Evolutionary conservation across 2,113 vertebrate genomes (phyloP).

Genomic region (Aspidoscelis tigris): DNA sequence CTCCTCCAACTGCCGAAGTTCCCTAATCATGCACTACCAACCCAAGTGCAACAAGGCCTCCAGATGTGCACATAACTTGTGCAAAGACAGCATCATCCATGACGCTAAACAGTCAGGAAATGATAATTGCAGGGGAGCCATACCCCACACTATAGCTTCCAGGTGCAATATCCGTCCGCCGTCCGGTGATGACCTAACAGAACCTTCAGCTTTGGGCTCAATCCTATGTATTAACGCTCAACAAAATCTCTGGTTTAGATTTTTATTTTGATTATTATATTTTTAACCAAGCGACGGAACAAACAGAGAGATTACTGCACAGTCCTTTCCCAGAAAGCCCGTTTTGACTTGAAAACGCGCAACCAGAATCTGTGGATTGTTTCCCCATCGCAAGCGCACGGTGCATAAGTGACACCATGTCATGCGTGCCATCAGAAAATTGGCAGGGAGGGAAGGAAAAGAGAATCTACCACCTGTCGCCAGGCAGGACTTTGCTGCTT

Average conservation of each 20-base stretch:
- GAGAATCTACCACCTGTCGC: neutral
- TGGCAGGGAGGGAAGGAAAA: neutral
- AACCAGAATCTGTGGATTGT: neutral
- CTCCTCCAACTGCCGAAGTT: too few relatives aligned
- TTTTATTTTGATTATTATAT: neutral
- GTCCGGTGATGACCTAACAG: too few relatives aligned
- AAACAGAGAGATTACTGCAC: too few relatives aligned
- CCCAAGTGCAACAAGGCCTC: too few relatives aligned
- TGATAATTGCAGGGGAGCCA: too few relatives aligned
- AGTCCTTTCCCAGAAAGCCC: neutral
- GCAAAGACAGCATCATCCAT: too few relatives aligned
- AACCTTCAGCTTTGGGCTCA: neutral
- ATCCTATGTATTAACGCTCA: neutral
- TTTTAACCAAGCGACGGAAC: too few relatives aligned
- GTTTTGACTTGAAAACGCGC: neutral
- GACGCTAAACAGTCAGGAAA: too few relatives aligned
- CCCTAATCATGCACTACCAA: too few relatives aligned
- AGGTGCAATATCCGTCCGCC: too few relatives aligned
- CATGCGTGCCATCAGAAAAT: neutral
- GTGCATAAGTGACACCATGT: constrained; percentile 8
- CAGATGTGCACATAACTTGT: too few relatives aligned
- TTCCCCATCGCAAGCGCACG: neutral
- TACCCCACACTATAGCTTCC: too few relatives aligned
- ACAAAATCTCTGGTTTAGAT: neutral
- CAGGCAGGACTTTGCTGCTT: neutral